Conservation (phyloP, 2,797 vertebrate genomes). For the Coluber constrictor region DNA sequence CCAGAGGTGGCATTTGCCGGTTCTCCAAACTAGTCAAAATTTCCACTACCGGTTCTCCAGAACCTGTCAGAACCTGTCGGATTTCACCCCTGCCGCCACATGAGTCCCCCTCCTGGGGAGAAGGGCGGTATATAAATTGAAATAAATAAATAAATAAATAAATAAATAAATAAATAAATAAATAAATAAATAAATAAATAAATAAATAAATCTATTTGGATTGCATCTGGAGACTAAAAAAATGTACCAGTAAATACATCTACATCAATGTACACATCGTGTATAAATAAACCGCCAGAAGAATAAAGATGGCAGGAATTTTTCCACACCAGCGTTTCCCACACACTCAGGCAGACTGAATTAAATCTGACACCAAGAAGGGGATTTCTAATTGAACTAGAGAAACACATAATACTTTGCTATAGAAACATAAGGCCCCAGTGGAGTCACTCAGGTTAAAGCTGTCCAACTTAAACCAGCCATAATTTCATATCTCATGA, state of each 20-base stretch:
- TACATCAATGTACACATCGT: slow-evolving; percentile 41
- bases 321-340: slow-evolving; percentile 49
- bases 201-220: neutral
- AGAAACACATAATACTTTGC: slow-evolving; percentile 58
- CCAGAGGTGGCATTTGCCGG: too few relatives aligned
- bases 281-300: slow-evolving; percentile 23
- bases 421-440: slow-evolving; percentile 46
- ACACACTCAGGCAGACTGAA: slow-evolving; percentile 47
- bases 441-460: slow-evolving; percentile 49
- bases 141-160: too few relatives aligned
- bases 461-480: slow-evolving; percentile 55
- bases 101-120: too few relatives aligned
- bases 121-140: too few relatives aligned
- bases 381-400: slow-evolving; percentile 60
- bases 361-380: slow-evolving; percentile 60
- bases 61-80: too few relatives aligned
- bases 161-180: too few relatives aligned
- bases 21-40: too few relatives aligned
- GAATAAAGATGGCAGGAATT: slow-evolving; percentile 22
- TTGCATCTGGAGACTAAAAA: slow-evolving; percentile 1
- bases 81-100: neutral
- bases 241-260: neutral
- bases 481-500: slow-evolving; percentile 60
- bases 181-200: too few relatives aligned
- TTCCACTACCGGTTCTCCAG: too few relatives aligned